phyloP scores from a whole-genome alignment of 2,797 vertebrate species.

The Centropyge bicolor region DNA sequence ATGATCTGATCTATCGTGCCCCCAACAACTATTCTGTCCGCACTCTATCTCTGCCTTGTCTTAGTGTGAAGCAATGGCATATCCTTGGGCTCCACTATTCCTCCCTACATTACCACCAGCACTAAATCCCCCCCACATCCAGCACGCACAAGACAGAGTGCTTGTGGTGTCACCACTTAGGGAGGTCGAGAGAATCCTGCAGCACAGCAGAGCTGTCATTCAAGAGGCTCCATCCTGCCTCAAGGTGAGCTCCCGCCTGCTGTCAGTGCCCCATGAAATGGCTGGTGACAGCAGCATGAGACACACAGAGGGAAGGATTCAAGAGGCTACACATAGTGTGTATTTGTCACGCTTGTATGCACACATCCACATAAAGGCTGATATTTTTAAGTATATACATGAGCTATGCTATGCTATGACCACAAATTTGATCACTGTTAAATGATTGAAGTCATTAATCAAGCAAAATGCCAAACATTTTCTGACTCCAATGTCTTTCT shows the following conservation, averaged over 20 bases:
- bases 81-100: conserved; percentile 44
- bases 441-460: background rate
- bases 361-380: background rate
- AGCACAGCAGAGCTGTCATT: conserved; percentile 79
- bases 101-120: conserved; percentile 51
- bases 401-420: background rate
- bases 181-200: conserved; percentile 76
- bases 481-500: no score
- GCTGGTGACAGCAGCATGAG: conserved; percentile 70
- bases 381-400: conserved; percentile 4
- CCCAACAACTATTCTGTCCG: conserved; percentile 19
- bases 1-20: conserved; percentile 38
- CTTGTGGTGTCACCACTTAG: conserved; percentile 74
- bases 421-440: background rate
- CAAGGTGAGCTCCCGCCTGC: conserved; percentile 80
- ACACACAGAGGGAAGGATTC: conserved; percentile 41
- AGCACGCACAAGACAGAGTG: conserved; percentile 56
- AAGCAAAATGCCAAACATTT: background rate
- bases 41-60: conserved; percentile 37
- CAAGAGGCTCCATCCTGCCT: conserved; percentile 76
- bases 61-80: conserved; percentile 38
- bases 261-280: conserved; percentile 69
- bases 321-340: conserved; percentile 17
- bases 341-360: background rate
- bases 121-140: conserved; percentile 38